Evolutionary conservation across 2,113 vertebrate species (phyloP), one percentile per base, ranked within the genome.

Genomic region (Andinoacara biseriatus): DNA sequence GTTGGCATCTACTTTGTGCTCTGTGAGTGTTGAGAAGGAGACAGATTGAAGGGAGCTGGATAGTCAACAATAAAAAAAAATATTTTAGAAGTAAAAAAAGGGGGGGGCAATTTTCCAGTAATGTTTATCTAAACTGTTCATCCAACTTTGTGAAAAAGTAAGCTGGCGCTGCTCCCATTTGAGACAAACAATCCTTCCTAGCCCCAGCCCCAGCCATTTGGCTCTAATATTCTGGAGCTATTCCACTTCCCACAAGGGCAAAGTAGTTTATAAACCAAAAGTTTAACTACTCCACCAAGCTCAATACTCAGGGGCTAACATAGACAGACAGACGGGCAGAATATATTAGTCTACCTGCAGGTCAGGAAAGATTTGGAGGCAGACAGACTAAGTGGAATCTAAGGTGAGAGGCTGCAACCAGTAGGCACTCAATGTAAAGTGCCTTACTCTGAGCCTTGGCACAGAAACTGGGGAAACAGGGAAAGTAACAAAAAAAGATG

Each of bases 261-360:
- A 60, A 87, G 78, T 74, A 81, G 82, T 86, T 86, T 89, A 65
- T 63, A 77, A 86, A 85, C 76, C 72, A 84, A 83, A 89, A 90
- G 75, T 90, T 90, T 57, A 84, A 81, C 81, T 61, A 57, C 80
- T 86, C 40, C 76, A 81, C 76, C 81, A 49, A 87, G 24, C 81
- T 61, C 84, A 24, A 56, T 31, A 78, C 87, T 86, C 76, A 72
- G 26, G 60, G 52, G 74, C 80, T 90, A 62, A 83, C 75, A 72
- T 8, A 22, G 43, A 78, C 63, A 58, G 61, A 77, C 75, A 58
- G 56, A 46, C 46, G 62, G 15, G 58, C 58, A 63, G 40, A 87
- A 86, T 83, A 26, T 52, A 86, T 61, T 62, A 83, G 76, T 72
- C 84, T 85, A 85, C 74, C 63, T 35, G 85, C 78, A 63, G 65